Conservation (phyloP, 2,888 invertebrate genomes). For the Panzeria rudis region DNA sequence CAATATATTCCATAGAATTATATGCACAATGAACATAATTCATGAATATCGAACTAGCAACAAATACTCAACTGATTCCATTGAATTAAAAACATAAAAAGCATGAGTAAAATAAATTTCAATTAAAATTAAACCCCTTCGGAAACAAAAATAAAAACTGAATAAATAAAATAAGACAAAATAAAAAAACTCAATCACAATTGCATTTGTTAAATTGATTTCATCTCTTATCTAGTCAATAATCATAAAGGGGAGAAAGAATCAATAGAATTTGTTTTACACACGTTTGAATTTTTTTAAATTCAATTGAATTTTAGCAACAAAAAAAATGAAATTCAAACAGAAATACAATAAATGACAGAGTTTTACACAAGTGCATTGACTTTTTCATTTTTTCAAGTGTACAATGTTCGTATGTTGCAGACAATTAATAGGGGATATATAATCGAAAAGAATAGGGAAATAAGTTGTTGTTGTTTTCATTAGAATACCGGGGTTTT, state of each 20-base stretch:
- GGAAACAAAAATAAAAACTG: background rate
- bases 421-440: constrained; percentile 3
- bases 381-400: background rate
- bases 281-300: background rate
- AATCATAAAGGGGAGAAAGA: constrained; percentile 11
- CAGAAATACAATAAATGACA: background rate
- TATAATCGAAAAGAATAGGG: background rate
- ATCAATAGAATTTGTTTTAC: background rate
- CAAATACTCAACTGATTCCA: constrained; percentile 14
- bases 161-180: constrained; percentile 21
- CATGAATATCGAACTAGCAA: constrained; percentile 43
- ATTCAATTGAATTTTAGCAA: background rate
- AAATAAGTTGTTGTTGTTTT: background rate
- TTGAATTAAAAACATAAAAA: constrained; percentile 14
- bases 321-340: background rate
- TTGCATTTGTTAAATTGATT: constrained; percentile 36
- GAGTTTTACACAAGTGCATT: constrained; percentile 2
- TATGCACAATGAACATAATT: constrained; percentile 56
- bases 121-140: constrained; percentile 48
- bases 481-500: background rate
- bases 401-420: background rate
- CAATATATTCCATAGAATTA: constrained; percentile 61
- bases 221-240: constrained; percentile 3
- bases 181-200: constrained; percentile 38
- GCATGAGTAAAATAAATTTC: constrained; percentile 33